phyloP scores from a whole-genome alignment of 2,113 vertebrate species.

The Hippocampus zosterae region DNA sequence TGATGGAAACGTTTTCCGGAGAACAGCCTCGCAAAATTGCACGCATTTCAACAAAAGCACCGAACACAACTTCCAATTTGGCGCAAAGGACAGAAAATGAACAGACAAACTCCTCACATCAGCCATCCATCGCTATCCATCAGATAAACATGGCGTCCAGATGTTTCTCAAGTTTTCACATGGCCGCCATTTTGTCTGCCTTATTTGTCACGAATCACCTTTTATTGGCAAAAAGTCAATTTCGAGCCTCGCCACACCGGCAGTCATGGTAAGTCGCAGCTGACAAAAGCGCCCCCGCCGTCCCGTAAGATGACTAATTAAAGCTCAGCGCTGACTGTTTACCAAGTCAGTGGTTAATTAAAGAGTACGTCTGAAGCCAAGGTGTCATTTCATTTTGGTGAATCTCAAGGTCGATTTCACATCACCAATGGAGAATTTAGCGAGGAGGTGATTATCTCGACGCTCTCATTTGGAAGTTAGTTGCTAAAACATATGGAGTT shows the following conservation, averaged over 20 bases:
- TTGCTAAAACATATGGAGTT: background rate
- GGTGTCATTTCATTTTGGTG: background rate
- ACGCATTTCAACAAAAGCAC: background rate
- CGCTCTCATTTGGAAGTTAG: background rate
- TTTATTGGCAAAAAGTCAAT: background rate
- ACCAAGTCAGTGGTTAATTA: slow-evolving; percentile 6
- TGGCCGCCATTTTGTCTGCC: background rate
- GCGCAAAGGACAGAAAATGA: background rate
- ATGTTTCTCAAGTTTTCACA: too few relatives aligned
- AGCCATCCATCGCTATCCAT: background rate
- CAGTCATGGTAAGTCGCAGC: background rate
- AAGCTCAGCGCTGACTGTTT: slow-evolving; percentile 1
- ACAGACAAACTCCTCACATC: background rate
- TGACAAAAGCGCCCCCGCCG: background rate
- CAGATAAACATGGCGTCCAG: too few relatives aligned
- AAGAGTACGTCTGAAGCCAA: background rate
- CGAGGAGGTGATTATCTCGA: background rate
- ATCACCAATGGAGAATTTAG: background rate
- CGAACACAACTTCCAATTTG: background rate
- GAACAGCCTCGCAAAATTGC: background rate
- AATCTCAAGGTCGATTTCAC: background rate
- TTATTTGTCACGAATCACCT: background rate
- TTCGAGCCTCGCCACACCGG: background rate
- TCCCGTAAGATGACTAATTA: background rate
- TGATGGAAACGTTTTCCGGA: background rate